Conservation (phyloP, 2,113 vertebrate genomes). For the Tragelaphus strepsiceros region DNA sequence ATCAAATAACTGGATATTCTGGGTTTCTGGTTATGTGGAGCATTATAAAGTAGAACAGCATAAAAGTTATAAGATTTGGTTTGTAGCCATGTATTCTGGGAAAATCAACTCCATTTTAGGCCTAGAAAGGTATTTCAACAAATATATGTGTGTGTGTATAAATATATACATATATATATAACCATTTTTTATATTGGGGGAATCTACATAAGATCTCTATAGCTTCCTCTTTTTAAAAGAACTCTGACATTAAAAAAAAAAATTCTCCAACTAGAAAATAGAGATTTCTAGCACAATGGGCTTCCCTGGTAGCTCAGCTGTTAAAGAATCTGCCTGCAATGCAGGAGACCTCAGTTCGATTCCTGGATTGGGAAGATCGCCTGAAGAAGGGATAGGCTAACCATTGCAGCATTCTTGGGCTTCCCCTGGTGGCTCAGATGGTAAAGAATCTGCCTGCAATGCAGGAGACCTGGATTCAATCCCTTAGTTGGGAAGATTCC, state of each 20-base stretch:
- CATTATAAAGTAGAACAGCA: not conserved
- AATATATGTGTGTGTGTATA: not conserved
- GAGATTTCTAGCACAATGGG: not conserved
- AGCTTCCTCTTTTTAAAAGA: not conserved
- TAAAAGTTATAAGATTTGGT: not conserved
- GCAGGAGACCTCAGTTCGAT: not conserved
- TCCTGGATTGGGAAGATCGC: not conserved
- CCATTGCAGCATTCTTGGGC: not conserved
- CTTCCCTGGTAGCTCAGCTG: not conserved
- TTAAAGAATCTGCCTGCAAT: not conserved
- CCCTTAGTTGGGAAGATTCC: not conserved
- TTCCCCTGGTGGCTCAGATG: not conserved
- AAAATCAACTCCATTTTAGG: not conserved
- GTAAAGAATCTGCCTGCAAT: not conserved
- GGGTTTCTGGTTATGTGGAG: not conserved
- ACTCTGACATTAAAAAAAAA: not conserved
- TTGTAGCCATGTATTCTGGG: not conserved
- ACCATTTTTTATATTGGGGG: not conserved
- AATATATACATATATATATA: not conserved
- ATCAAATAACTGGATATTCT: not conserved
- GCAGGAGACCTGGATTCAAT: not conserved
- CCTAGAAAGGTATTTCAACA: not conserved
- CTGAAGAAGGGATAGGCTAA: not conserved
- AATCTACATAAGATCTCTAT: not conserved
- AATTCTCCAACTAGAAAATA: not conserved